Conservation (phyloP, 1,140 invertebrate species). For the Gryllus bimaculatus region DNA sequence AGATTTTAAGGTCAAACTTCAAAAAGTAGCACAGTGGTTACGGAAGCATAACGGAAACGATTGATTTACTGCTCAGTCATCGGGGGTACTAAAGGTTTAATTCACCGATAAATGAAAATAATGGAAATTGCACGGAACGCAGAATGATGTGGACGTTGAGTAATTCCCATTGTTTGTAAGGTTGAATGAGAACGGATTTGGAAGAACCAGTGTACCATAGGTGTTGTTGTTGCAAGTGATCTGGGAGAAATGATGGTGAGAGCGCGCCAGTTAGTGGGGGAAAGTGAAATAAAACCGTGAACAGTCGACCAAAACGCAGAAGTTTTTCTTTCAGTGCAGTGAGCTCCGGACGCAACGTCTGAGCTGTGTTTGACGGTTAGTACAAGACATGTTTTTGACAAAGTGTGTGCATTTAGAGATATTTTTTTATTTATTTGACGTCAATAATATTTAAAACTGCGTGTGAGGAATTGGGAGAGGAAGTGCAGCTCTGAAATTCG, state of each 20-base stretch:
- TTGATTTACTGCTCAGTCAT: background rate
- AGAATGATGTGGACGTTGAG: background rate
- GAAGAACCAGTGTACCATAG: background rate
- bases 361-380: background rate
- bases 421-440: background rate
- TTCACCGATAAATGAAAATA: background rate
- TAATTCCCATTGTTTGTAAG: background rate
- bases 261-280: no score
- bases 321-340: background rate
- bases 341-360: background rate
- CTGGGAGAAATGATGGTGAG: background rate
- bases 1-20: background rate
- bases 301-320: background rate
- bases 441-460: background rate
- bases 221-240: background rate
- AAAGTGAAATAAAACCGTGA: background rate
- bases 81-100: background rate
- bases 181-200: background rate
- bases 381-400: background rate
- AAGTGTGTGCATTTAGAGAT: background rate
- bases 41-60: background rate
- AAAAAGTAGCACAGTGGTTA: background rate
- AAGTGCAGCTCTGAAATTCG: background rate
- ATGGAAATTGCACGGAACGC: background rate
- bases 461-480: background rate